A percentile compares a stretch with the other conserved stretches of the same genome.
phyloP scores from a whole-genome alignment of 2,113 vertebrate species.

The Neotragus moschatus region DNA sequence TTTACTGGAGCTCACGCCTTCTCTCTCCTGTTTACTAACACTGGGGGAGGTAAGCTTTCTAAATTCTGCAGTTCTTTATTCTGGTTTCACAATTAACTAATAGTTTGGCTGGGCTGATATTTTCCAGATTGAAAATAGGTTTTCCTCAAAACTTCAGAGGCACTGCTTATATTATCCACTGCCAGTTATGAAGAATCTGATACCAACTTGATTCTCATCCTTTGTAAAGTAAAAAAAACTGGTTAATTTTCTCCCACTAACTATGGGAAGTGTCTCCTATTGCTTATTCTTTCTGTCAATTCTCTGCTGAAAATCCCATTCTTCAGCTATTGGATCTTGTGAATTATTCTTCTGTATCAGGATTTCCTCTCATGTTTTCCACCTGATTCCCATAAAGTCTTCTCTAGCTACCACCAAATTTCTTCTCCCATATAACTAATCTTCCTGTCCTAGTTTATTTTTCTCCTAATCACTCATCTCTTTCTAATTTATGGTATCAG shows the following conservation, averaged over 20 bases:
- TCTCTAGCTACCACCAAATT: not conserved
- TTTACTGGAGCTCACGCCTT: not conserved
- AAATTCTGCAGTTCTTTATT: not conserved
- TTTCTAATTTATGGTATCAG: not conserved
- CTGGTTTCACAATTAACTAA: not conserved
- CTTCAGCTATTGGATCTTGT: not conserved
- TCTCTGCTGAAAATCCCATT: not conserved
- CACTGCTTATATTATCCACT: not conserved
- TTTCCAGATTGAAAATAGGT: not conserved
- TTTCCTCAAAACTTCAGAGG: not conserved
- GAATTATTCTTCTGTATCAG: not conserved
- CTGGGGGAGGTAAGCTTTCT: not conserved
- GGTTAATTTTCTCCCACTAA: not conserved
- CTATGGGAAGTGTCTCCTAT: not conserved
- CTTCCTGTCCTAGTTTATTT: not conserved
- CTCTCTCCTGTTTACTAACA: not conserved
- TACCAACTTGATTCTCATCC: not conserved
- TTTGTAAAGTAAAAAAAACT: not conserved
- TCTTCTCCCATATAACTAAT: not conserved
- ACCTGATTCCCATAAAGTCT: not conserved
- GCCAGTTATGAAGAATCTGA: not conserved
- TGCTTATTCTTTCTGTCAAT: not conserved
- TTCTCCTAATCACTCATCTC: not conserved
- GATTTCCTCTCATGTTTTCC: constrained; percentile 8
- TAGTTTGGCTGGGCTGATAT: not conserved